Conservation (phyloP, 2,797 vertebrate genomes). For the Pogonophryne albipinna region DNA sequence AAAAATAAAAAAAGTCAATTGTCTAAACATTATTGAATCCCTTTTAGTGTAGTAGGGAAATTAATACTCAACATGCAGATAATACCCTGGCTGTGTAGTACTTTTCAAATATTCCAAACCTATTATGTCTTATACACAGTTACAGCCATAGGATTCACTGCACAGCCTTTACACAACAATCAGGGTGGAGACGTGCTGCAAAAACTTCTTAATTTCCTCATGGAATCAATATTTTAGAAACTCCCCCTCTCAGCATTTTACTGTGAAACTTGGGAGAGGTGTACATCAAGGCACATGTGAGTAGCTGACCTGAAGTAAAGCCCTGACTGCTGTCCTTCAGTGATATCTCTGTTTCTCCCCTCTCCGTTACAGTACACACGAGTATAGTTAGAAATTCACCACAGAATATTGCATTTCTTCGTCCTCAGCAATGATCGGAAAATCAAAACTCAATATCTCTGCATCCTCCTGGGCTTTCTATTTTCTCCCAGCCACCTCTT, state of each 20-base stretch:
- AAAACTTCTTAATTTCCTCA: constrained; percentile 25
- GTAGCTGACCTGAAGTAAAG: constrained; percentile 32
- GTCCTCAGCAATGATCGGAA: constrained; percentile 66
- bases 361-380: constrained; percentile 15
- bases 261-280: background rate
- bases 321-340: background rate
- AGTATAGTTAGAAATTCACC: constrained; percentile 38
- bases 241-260: constrained; percentile 30
- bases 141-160: constrained; percentile 1
- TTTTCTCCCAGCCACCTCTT: constrained; percentile 11
- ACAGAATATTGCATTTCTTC: constrained; percentile 66
- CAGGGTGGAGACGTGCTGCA: background rate
- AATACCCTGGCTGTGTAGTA: background rate
- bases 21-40: background rate
- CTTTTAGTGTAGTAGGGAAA: background rate
- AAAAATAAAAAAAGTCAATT: background rate
- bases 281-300: constrained; percentile 15
- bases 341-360: constrained; percentile 12
- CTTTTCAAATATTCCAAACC: background rate
- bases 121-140: background rate
- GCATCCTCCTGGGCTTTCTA: constrained; percentile 37
- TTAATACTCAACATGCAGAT: background rate
- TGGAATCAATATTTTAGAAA: constrained; percentile 58
- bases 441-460: constrained; percentile 62
- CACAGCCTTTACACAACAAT: background rate